Conservation (phyloP, 2,113 vertebrate species). For the Pseudopipra pipra region DNA sequence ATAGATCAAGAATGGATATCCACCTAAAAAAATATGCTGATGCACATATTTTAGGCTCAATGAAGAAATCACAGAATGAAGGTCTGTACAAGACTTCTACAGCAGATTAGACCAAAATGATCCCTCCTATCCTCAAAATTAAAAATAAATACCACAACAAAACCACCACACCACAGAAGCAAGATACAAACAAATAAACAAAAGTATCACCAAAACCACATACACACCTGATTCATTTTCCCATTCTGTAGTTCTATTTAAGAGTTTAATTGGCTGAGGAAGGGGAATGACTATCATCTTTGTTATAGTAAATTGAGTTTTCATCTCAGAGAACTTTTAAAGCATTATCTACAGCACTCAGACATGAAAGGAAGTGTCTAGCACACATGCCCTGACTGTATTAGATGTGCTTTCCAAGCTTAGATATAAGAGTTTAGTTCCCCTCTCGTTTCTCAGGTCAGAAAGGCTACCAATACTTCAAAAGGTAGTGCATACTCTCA, state of each 20-base stretch:
- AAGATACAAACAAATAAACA: background rate
- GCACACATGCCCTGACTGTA: background rate
- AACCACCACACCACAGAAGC: background rate
- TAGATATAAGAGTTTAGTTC: background rate
- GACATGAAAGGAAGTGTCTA: background rate
- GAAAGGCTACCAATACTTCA: slow-evolving; percentile 27
- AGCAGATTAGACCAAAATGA: background rate
- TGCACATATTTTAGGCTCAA: background rate
- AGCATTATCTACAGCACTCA: background rate
- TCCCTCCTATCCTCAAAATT: background rate
- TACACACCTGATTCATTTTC: background rate
- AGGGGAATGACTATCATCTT: background rate
- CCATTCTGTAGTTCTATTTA: background rate
- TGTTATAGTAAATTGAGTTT: background rate
- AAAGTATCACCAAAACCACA: background rate
- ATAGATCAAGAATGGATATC: background rate
- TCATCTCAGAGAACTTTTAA: background rate
- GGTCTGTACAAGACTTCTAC: background rate
- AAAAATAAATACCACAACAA: background rate
- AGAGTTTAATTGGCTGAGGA: background rate
- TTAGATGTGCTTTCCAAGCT: background rate
- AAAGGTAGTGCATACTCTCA: background rate
- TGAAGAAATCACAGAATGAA: background rate
- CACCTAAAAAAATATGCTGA: background rate
- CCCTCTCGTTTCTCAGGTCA: slow-evolving; percentile 26